These are phyloP conservation scores for Luscinia megarhynchos DNA, from an alignment of 2,797 vertebrate species.

Conservation along the genomic window DNA sequence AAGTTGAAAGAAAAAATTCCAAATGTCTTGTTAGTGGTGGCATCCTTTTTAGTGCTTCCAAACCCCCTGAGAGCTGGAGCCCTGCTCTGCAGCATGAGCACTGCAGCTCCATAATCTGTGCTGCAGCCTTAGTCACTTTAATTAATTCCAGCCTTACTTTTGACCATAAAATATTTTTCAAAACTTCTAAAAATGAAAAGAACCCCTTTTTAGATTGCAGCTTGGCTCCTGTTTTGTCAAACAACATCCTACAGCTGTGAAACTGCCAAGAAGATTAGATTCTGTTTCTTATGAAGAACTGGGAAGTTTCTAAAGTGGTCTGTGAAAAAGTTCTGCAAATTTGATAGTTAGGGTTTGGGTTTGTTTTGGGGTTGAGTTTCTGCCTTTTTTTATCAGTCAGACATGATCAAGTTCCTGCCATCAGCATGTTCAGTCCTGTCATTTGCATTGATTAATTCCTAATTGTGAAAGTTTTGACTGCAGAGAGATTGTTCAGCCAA, in stretches of 20 bases:
- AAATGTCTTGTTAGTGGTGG: neutral
- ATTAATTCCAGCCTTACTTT: neutral
- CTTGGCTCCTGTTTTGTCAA: neutral
- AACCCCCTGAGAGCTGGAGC: neutral
- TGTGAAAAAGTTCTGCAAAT: neutral
- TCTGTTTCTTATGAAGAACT: conserved; percentile 3
- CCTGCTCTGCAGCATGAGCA: neutral
- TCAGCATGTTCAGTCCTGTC: neutral
- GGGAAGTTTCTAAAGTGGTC: neutral
- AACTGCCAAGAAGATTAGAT: neutral
- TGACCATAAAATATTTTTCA: conserved; percentile 25
- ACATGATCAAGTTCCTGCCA: neutral
- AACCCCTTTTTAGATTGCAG: neutral
- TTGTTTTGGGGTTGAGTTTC: neutral
- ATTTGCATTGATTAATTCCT: neutral
- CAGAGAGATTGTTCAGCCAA: neutral
- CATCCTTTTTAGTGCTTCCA: conserved; percentile 32
- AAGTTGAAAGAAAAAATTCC: neutral
- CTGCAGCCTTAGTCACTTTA: neutral
- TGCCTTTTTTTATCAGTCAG: neutral
- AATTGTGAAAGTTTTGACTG: neutral
- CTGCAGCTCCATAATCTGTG: neutral
- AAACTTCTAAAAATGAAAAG: conserved; percentile 25
- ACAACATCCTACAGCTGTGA: neutral
- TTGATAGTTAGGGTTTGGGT: neutral